Percentiles rank a stretch among this genome's conserved stretches.
Conservation (phyloP, 2,113 vertebrate genomes). For the Chionomys nivalis region DNA sequence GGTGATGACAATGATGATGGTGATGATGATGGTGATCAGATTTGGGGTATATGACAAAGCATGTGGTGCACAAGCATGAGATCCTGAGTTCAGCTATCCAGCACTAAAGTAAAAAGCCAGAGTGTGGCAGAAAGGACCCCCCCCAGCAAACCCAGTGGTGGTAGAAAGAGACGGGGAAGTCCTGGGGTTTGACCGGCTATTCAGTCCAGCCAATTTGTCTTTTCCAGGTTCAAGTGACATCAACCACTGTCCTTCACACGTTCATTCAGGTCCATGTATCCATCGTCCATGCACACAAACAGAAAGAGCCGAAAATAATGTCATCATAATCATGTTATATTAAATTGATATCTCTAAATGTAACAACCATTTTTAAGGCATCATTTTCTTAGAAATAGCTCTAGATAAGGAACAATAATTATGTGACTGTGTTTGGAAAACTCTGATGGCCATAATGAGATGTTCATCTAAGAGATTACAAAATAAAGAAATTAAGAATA, state of each 20-base stretch:
- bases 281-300: background rate
- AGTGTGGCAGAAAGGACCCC: background rate
- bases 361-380: background rate
- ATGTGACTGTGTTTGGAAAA: background rate
- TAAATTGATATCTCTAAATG: background rate
- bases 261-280: too few species aligned
- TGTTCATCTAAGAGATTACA: background rate
- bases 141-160: background rate
- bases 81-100: background rate
- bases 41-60: background rate
- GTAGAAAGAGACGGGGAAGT: background rate
- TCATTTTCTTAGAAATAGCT: background rate
- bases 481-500: background rate
- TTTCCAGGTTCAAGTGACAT: background rate
- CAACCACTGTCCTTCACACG: background rate
- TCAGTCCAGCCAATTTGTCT: background rate
- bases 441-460: background rate
- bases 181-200: too few species aligned
- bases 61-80: background rate
- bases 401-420: background rate
- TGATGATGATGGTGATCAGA: background rate
- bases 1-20: too few species aligned
- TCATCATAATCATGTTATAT: background rate
- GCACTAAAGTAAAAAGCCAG: background rate
- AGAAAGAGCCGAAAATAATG: background rate